A percentile compares a stretch with the other conserved stretches of the same genome.
Conservation (phyloP, 2,888 invertebrate genomes). For the Plebejus argus region DNA sequence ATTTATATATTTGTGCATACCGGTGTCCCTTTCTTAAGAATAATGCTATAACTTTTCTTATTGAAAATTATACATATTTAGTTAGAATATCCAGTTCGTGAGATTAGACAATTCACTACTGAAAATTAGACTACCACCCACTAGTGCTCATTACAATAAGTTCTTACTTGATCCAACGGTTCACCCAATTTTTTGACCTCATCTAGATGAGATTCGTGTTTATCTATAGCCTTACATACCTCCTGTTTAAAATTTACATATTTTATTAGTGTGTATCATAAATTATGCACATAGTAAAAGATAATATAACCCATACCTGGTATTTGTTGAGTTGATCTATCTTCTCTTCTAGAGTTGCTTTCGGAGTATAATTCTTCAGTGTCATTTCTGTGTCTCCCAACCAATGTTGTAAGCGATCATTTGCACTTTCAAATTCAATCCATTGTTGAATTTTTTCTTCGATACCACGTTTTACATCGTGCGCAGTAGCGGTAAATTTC, state of each 20-base stretch:
- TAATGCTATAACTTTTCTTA: slow-evolving; percentile 27
- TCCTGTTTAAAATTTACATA: slow-evolving; percentile 82
- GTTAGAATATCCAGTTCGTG: slow-evolving; percentile 53
- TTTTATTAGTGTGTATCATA: slow-evolving; percentile 45
- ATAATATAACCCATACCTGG: slow-evolving; percentile 82
- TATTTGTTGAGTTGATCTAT: slow-evolving; percentile 94
- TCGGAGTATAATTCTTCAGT: slow-evolving; percentile 91
- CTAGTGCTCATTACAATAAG: slow-evolving; percentile 60
- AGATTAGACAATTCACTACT: slow-evolving; percentile 65
- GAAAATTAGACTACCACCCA: slow-evolving; percentile 71
- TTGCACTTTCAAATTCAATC: slow-evolving; percentile 93
- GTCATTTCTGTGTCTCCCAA: slow-evolving; percentile 91
- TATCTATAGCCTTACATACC: slow-evolving; percentile 87
- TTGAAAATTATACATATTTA: slow-evolving; percentile 21
- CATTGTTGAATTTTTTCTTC: slow-evolving; percentile 94
- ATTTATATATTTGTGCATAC: neutral
- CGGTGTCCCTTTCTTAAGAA: slow-evolving; percentile 22
- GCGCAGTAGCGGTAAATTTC: slow-evolving; percentile 88
- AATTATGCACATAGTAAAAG: slow-evolving; percentile 28
- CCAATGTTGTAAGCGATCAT: slow-evolving; percentile 91
- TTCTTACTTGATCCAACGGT: slow-evolving; percentile 92
- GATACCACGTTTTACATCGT: slow-evolving; percentile 88
- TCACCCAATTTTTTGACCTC: slow-evolving; percentile 88
- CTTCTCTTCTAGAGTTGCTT: slow-evolving; percentile 93
- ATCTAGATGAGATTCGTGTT: slow-evolving; percentile 85